phyloP scores from a whole-genome alignment of 2,888 invertebrate genomes.

The Leptopterna dolabrata region DNA sequence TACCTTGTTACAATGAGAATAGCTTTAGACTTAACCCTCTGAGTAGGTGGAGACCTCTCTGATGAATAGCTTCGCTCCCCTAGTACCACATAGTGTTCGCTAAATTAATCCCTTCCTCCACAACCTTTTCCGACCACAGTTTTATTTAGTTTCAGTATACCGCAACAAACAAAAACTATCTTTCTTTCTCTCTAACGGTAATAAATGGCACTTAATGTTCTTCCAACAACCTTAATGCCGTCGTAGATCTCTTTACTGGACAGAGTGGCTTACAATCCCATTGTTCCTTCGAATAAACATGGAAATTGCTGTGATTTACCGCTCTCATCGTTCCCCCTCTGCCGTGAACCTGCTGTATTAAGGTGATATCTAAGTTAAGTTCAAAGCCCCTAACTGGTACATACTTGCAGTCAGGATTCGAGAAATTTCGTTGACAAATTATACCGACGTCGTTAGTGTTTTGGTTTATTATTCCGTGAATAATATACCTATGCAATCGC shows the following conservation, averaged over 20 bases:
- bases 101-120: neutral
- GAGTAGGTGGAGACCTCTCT: neutral
- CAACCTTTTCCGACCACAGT: neutral
- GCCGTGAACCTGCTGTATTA: too few relatives aligned
- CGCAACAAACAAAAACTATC: neutral
- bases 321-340: neutral
- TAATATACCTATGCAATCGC: too few relatives aligned
- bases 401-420: too few relatives aligned
- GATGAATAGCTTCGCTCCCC: neutral
- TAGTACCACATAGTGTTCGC: neutral
- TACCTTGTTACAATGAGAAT: neutral
- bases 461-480: too few relatives aligned
- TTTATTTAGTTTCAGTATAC: neutral
- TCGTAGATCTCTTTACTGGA: neutral
- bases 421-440: too few relatives aligned
- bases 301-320: neutral
- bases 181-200: neutral
- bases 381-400: too few relatives aligned
- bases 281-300: neutral
- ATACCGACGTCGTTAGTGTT: too few relatives aligned
- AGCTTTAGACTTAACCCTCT: too few relatives aligned
- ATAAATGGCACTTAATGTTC: neutral
- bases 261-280: neutral
- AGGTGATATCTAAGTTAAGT: too few relatives aligned
- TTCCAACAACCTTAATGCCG: neutral